Conservation (phyloP, 2,797 vertebrate species). For the Antennarius maculatus region DNA sequence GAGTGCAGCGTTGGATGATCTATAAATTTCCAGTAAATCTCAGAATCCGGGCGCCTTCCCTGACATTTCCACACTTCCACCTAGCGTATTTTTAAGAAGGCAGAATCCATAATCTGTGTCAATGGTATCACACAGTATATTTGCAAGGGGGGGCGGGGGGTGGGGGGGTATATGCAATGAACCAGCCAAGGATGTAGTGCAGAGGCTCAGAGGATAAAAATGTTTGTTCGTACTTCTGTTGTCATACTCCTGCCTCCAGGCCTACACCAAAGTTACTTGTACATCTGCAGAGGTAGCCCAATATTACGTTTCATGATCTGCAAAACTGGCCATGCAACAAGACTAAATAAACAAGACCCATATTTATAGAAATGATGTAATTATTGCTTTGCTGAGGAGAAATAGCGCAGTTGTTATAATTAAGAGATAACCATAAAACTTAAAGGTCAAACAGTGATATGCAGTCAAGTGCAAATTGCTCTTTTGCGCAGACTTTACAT, state of each 20-base stretch:
- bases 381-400: slow-evolving; percentile 14
- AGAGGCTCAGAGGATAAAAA: slow-evolving; percentile 74
- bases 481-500: neutral
- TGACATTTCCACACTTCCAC: slow-evolving; percentile 83
- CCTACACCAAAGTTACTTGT: slow-evolving; percentile 67
- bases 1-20: slow-evolving; percentile 76
- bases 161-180: slow-evolving; percentile 59
- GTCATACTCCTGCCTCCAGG: slow-evolving; percentile 70
- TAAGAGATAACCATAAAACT: slow-evolving; percentile 1
- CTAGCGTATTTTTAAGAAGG: slow-evolving; percentile 83
- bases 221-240: slow-evolving; percentile 80
- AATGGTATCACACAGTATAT: slow-evolving; percentile 81
- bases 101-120: slow-evolving; percentile 86
- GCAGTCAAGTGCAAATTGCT: neutral
- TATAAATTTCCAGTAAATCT: slow-evolving; percentile 83
- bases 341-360: slow-evolving; percentile 29
- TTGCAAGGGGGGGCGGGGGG: slow-evolving; percentile 59
- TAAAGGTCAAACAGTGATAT: slow-evolving; percentile 4
- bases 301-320: slow-evolving; percentile 54
- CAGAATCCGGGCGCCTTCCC: slow-evolving; percentile 71
- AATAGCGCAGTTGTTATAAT: slow-evolving; percentile 13
- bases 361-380: slow-evolving; percentile 55
- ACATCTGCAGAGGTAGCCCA: slow-evolving; percentile 65
- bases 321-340: slow-evolving; percentile 32
- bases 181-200: slow-evolving; percentile 70